Evolutionary conservation across 2,113 vertebrate species (phyloP), one percentile per base, ranked within the genome.

Genomic region (Mola mola): DNA sequence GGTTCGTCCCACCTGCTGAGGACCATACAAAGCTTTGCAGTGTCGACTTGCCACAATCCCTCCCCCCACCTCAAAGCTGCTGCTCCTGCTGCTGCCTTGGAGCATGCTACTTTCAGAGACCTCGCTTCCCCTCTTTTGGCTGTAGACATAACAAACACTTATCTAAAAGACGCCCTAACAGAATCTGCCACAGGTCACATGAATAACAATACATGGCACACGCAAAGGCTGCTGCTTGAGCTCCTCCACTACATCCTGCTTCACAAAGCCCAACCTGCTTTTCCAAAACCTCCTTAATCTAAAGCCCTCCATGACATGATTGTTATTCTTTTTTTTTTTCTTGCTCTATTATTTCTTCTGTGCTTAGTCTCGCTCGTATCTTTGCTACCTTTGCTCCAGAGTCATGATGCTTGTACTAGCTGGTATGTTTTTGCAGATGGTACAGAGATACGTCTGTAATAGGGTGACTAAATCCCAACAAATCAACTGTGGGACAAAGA

Each of bases 1-100:
- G 11, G 33, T 41, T 48, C 51, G 59, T 72, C 69, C 83, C 87
- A 84, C 81, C 85, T 89, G 85, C 85, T 78, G 77, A 47, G 63
- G 57, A 55, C 57, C 62, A 72, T 61, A 66, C 76, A 83, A 70
- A 66, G 76, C 80, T 67, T 56, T 66, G 56, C 63, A 53, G 56
- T 69, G 58, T 69, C 26, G 12, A 53, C 62, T 68, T 47, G 17
- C 58, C 60, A 78, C 69, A 87, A 74, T 47, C 26, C 43, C 44
- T n/a, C n/a, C n/a, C n/a, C n/a, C n/a, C n/a, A n/a, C n/a, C n/a
- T 37, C 53, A 79, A 79, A 70, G 59, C 83, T 86, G 75, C 75
- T 74, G 78, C 74, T 63, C 67, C 66, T 78, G 65, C 71, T 68
- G 80, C 71, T 66, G 64, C 52, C 68, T 48, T 10, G 15, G 47